Evolutionary conservation across 1,140 invertebrate species (phyloP).

Genomic region (Himalopsyche phryganea): DNA sequence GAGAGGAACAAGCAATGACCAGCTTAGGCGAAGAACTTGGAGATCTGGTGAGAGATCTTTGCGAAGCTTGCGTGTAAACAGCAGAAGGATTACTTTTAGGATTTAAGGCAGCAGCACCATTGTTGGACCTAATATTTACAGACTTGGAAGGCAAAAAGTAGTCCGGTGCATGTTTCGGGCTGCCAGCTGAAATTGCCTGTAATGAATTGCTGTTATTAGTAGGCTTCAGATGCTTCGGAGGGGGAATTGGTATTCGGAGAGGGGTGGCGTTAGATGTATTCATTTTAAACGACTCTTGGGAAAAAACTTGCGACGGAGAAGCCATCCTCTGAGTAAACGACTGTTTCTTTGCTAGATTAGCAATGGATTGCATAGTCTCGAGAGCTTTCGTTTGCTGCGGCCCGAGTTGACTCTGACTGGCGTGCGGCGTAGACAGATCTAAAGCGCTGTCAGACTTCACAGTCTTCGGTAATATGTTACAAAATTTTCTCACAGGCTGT

Average conservation of each 20-base stretch:
- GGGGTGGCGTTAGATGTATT: constrained; percentile 12
- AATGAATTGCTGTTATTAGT: neutral
- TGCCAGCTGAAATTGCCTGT: constrained; percentile 8
- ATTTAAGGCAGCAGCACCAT: neutral
- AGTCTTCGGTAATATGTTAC: constrained; percentile 19
- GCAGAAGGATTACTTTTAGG: constrained; percentile 13
- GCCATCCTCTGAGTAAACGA: constrained; percentile 32
- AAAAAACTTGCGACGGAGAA: constrained; percentile 24
- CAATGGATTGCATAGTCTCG: constrained; percentile 53
- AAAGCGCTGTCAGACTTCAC: constrained; percentile 44
- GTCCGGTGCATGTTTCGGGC: constrained; percentile 29
- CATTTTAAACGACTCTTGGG: constrained; percentile 27
- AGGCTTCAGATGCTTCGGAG: constrained; percentile 18
- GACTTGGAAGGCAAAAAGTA: constrained; percentile 25
- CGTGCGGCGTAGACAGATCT: constrained; percentile 49
- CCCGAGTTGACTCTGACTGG: constrained; percentile 45
- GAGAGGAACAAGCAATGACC: constrained; percentile 42
- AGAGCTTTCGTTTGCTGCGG: constrained; percentile 48
- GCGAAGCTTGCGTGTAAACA: constrained; percentile 40
- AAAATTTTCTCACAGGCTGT: constrained; percentile 19
- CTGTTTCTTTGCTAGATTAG: constrained; percentile 50
- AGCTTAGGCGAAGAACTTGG: constrained; percentile 52
- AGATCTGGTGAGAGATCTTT: constrained; percentile 48
- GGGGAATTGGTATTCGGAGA: constrained; percentile 21
- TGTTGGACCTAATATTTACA: constrained; percentile 8